These are phyloP conservation scores for Dicerorhinus sumatrensis DNA, from an alignment of 2,113 vertebrate species.

Conservation along the genomic window DNA sequence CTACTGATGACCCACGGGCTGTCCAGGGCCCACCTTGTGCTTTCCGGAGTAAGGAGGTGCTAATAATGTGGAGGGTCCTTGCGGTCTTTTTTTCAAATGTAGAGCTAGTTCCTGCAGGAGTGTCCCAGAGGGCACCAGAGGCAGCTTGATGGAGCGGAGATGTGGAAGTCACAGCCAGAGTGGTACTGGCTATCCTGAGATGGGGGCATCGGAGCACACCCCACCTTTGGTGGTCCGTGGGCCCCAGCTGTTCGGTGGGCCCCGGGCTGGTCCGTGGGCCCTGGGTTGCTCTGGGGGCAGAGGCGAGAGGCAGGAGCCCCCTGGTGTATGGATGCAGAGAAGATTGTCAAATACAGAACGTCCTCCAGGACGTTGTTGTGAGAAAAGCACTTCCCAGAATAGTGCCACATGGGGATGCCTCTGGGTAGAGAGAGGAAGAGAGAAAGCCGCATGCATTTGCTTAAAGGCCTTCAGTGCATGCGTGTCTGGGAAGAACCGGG, in stretches of 20 bases:
- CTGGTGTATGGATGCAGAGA: rapidly evolving
- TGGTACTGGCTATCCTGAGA: background rate
- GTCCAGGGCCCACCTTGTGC: background rate
- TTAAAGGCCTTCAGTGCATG: background rate
- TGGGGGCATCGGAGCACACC: background rate
- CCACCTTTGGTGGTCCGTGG: background rate
- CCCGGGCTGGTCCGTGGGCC: too few species aligned
- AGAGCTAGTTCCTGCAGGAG: background rate
- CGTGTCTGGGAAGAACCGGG: background rate
- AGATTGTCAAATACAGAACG: background rate
- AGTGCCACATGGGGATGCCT: background rate
- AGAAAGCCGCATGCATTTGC: background rate
- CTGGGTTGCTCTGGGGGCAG: background rate
- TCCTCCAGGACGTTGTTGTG: background rate
- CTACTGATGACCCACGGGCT: background rate
- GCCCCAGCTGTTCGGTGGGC: too few species aligned
- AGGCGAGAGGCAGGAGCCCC: background rate
- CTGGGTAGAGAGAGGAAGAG: background rate
- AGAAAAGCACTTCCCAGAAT: background rate
- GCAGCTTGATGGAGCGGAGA: background rate
- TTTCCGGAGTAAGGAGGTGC: background rate
- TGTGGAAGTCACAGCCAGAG: background rate
- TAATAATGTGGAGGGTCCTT: background rate
- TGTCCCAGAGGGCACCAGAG: background rate
- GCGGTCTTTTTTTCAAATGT: background rate